Base-by-base conservation (phyloP, 2,888 invertebrate genomes). In the Napeogenes sylphis region DNA sequence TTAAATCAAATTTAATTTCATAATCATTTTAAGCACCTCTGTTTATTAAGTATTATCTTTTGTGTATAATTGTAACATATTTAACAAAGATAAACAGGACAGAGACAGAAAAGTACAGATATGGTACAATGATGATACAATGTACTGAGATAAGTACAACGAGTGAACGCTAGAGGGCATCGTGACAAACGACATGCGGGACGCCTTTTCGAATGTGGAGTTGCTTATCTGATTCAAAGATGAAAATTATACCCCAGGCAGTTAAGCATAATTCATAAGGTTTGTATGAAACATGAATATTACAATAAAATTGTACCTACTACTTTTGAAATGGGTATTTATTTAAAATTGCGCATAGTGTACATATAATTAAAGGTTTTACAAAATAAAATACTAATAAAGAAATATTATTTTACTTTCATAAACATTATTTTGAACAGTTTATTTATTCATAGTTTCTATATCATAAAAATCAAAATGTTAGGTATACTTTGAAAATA, bases 11-110 rank as follows among this genome's bases (percentile, higher is more conserved):
- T 38, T 38, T 38, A 4, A 38, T 38, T 6, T 38, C 38, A 38
- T 38, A 38, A 38, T 38, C 38, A 21, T 21, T 21, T 1, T 21
- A 42, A 42, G 42, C 42, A 42, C 10, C 8, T 42, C 8, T 42
- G 42, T 8, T 12, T 70, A 71, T 71, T 73, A 72, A 70, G 71
- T 73, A 73, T 73, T 75, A 73, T 74, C 72, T 72, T 68, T 70
- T 21, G 21, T 63, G 67, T 66, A 63, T 60, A 46, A 61, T 63
- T 65, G 64, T 60, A 53, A 56, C 58, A 58, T 65, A 66, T 68
- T 66, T 62, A 66, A 55, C 56, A 46, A 47, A 63, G 54, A 56
- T 63, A 66, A 63, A 55, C 14, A 33, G 55, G 35, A 55, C 13
- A 14, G 10, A 54, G 58, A 64, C 64, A 61, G 61, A 65, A 65